Percentiles rank a stretch among this genome's conserved stretches.
Evolutionary conservation across 2,113 vertebrate species (phyloP).

Genomic region (Perca schrenkii): DNA sequence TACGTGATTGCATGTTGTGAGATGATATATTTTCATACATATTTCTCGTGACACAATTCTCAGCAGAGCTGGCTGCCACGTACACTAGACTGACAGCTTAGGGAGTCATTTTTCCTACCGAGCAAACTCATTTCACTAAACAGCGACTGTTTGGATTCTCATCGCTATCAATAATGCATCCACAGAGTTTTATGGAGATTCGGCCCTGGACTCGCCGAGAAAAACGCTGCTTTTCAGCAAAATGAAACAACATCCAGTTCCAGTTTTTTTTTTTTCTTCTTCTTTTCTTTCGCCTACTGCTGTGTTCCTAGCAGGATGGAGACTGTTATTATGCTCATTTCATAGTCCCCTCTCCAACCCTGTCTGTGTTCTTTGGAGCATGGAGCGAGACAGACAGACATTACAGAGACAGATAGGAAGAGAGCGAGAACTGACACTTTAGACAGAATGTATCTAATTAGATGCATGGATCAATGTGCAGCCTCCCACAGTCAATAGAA

Average conservation of each 20-base stretch:
- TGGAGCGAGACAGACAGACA: conserved; percentile 50
- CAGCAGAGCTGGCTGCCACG: conserved; percentile 38
- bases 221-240: conserved; percentile 38
- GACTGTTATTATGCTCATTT: conserved; percentile 54
- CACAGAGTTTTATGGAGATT: conserved; percentile 41
- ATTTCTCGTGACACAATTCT: conserved; percentile 33
- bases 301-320: conserved; percentile 44
- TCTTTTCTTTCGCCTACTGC: conserved; percentile 30
- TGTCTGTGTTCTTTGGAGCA: conserved; percentile 43
- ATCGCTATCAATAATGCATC: conserved; percentile 31
- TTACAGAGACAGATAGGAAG: conserved; percentile 46
- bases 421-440: conserved; percentile 63
- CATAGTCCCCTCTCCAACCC: conserved; percentile 21
- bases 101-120: conserved; percentile 47
- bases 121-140: conserved; percentile 30
- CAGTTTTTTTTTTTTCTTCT: conserved; percentile 26
- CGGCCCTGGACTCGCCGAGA: conserved; percentile 1
- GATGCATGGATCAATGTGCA: conserved; percentile 70
- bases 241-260: conserved; percentile 49
- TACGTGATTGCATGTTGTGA: conserved; percentile 11
- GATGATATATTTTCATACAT: conserved; percentile 44
- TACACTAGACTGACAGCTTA: conserved; percentile 26
- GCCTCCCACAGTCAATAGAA: conserved; percentile 67
- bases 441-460: conserved; percentile 75
- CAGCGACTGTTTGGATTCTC: conserved; percentile 20